Conservation (phyloP, 2,113 vertebrate species). For the Todiramphus saurophagus region DNA sequence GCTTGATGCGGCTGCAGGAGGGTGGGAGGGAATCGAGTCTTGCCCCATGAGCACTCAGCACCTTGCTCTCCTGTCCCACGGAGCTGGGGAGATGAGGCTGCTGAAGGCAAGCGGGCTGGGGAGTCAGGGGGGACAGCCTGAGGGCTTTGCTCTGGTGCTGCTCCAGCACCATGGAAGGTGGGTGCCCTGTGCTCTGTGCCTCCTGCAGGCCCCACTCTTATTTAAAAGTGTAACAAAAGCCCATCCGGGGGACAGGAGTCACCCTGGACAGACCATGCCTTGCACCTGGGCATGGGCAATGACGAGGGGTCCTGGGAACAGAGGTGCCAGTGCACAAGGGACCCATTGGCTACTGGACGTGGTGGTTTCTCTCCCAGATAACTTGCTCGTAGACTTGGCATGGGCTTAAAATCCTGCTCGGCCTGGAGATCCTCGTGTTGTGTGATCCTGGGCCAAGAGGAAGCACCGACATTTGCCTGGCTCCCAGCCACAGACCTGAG, state of each 20-base stretch:
- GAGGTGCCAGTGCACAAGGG: background rate
- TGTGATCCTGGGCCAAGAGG: background rate
- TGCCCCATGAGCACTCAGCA: fast-evolving
- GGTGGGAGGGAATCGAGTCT: background rate
- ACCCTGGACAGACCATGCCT: background rate
- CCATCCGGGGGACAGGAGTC: background rate
- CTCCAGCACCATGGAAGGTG: background rate
- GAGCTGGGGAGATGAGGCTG: background rate
- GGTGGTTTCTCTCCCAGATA: background rate
- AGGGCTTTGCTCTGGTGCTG: background rate
- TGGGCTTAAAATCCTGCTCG: background rate
- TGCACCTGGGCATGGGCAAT: fast-evolving
- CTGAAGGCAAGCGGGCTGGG: too few species aligned
- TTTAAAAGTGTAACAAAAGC: background rate
- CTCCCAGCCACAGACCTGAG: background rate
- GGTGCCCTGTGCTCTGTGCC: background rate
- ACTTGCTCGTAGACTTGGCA: fast-evolving
- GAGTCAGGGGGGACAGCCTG: background rate
- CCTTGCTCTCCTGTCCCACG: background rate
- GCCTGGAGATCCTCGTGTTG: fast-evolving
- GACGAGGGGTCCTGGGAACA: background rate
- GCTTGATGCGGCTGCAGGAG: background rate
- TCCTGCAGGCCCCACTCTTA: fast-evolving
- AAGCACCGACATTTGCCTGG: background rate
- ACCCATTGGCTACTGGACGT: background rate